Evolutionary conservation across 2,113 vertebrate genomes (phyloP).

Genomic region (Pollimyrus isidori): DNA sequence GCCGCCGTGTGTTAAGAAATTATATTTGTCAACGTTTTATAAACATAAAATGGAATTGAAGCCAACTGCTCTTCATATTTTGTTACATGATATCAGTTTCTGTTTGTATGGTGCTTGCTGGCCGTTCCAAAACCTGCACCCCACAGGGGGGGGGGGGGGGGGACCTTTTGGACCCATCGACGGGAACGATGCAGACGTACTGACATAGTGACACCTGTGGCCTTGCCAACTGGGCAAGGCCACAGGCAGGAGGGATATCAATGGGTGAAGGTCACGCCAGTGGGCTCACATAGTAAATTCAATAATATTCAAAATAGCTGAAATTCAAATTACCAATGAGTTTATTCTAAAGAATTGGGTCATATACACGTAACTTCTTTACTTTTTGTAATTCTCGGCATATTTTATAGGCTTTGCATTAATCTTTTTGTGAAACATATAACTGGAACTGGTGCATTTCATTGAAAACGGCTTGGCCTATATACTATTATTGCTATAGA

Average conservation of each 20-base stretch:
- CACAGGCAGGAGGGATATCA: background rate
- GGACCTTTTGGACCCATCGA: background rate
- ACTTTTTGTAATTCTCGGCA: background rate
- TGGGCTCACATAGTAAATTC: background rate
- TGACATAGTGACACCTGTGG: background rate
- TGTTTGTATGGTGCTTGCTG: background rate
- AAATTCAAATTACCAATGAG: background rate
- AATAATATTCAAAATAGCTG: background rate
- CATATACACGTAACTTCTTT: background rate
- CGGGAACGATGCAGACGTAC: background rate
- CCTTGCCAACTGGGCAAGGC: background rate
- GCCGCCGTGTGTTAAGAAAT: background rate
- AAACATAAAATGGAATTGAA: background rate
- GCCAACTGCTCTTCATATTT: background rate
- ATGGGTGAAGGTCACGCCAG: background rate
- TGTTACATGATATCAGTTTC: background rate
- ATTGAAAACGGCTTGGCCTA: background rate
- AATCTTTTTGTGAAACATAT: background rate
- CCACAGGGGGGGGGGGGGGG: background rate
- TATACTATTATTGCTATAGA: conserved; percentile 2
- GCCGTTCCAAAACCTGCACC: background rate
- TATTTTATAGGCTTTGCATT: background rate
- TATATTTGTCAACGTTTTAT: background rate
- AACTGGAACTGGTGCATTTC: background rate
- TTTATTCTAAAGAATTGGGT: background rate